Evolutionary conservation across 2,113 vertebrate species (phyloP).

Genomic region (Carassius gibelio): DNA sequence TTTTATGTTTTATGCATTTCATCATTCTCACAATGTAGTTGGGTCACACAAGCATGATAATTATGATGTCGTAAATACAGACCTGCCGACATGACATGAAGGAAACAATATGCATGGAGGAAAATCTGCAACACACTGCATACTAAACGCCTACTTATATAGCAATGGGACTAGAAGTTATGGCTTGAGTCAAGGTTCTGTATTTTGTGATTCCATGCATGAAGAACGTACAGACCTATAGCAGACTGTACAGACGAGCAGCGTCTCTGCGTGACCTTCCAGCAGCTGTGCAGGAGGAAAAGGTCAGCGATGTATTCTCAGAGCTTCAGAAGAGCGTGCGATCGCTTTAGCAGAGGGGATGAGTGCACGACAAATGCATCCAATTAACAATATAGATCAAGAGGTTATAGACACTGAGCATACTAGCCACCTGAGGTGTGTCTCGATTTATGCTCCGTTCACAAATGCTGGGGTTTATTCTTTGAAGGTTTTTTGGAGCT

Average conservation of each 20-base stretch:
- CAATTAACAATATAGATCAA: background rate
- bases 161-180: background rate
- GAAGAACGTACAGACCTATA: background rate
- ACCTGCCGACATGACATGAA: background rate
- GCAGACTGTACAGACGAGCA: background rate
- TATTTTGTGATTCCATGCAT: background rate
- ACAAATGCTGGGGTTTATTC: background rate
- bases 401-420: background rate
- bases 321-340: background rate
- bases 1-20: background rate
- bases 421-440: background rate
- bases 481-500: background rate
- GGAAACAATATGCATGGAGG: background rate
- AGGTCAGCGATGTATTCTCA: background rate
- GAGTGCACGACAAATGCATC: background rate
- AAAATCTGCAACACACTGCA: background rate
- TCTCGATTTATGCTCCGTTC: background rate
- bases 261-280: background rate
- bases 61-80: background rate
- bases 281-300: background rate
- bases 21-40: background rate
- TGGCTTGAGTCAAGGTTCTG: background rate
- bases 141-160: background rate
- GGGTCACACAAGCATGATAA: background rate
- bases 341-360: background rate